phyloP scores from a whole-genome alignment of 2,888 invertebrate genomes.

The Ceriagrion tenellum region DNA sequence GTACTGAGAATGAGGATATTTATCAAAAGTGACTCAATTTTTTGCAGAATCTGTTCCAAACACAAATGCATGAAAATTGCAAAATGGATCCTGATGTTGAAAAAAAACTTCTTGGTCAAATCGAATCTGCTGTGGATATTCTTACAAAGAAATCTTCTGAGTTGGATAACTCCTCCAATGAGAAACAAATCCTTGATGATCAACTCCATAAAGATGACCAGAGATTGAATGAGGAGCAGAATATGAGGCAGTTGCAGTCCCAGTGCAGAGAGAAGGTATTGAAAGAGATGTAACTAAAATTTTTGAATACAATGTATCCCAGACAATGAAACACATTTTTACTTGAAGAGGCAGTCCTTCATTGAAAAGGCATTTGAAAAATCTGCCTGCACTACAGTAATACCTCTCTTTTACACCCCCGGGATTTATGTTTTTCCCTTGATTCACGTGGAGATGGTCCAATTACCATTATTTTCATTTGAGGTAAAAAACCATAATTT shows the following conservation, averaged over 20 bases:
- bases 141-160: conserved; percentile 25
- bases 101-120: conserved; percentile 57
- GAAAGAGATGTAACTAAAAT: neutral
- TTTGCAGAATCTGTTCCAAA: conserved; percentile 34
- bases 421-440: too few species aligned
- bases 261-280: conserved; percentile 47
- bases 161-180: conserved; percentile 19
- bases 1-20: neutral
- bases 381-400: neutral
- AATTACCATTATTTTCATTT: too few species aligned
- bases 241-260: neutral
- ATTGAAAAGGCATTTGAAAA: too few species aligned
- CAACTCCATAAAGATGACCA: neutral
- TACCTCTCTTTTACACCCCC: too few species aligned
- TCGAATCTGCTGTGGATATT: conserved; percentile 34
- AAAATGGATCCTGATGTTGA: conserved; percentile 46
- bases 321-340: neutral
- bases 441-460: too few species aligned
- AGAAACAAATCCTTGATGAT: conserved; percentile 30
- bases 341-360: neutral
- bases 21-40: neutral
- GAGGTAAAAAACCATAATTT: too few species aligned
- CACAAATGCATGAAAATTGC: conserved; percentile 50
- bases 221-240: neutral
- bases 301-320: neutral